A percentile compares a stretch with the other conserved stretches of the same genome.
These are phyloP conservation scores for Nixonia krombeini DNA, from an alignment of 1,140 invertebrate genomes.

Conservation along the genomic window DNA sequence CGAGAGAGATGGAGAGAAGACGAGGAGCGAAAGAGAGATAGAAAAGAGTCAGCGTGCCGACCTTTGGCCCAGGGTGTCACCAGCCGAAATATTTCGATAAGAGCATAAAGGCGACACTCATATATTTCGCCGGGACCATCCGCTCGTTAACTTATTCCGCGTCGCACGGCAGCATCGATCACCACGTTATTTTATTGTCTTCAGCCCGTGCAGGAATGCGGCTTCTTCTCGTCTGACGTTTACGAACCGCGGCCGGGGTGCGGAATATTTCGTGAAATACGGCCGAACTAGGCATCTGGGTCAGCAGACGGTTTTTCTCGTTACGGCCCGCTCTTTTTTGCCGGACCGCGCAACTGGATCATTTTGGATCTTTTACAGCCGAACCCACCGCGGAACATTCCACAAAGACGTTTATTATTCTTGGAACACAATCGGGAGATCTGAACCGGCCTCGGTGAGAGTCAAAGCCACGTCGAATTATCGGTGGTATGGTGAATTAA, in stretches of 20 bases:
- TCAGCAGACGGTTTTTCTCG: not conserved
- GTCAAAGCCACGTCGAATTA: too few relatives aligned
- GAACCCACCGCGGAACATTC: not conserved
- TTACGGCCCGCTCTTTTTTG: too few relatives aligned
- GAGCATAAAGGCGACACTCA: conserved; percentile 13
- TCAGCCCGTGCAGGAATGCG: conserved; percentile 17
- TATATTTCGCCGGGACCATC: conserved; percentile 21
- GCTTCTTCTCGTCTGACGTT: conserved; percentile 16
- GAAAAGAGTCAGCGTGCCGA: conserved; percentile 12
- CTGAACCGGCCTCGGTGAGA: too few relatives aligned
- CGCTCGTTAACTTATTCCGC: conserved; percentile 28
- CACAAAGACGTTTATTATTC: not conserved
- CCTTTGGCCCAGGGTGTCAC: conserved; percentile 31
- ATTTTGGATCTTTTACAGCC: not conserved
- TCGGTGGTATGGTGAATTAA: too few relatives aligned
- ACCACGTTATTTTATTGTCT: conserved; percentile 29
- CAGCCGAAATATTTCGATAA: conserved; percentile 36
- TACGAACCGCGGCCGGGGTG: conserved; percentile 18
- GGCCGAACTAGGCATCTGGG: conserved; percentile 23
- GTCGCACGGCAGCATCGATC: conserved; percentile 14
- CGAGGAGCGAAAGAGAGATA: conserved; percentile 20
- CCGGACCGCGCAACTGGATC: not conserved
- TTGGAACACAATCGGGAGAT: too few relatives aligned
- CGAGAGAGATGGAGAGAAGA: conserved; percentile 7
- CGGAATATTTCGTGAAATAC: conserved; percentile 26